phyloP scores from a whole-genome alignment of 1,140 invertebrate genomes.

The Drosophila micromelanica region DNA sequence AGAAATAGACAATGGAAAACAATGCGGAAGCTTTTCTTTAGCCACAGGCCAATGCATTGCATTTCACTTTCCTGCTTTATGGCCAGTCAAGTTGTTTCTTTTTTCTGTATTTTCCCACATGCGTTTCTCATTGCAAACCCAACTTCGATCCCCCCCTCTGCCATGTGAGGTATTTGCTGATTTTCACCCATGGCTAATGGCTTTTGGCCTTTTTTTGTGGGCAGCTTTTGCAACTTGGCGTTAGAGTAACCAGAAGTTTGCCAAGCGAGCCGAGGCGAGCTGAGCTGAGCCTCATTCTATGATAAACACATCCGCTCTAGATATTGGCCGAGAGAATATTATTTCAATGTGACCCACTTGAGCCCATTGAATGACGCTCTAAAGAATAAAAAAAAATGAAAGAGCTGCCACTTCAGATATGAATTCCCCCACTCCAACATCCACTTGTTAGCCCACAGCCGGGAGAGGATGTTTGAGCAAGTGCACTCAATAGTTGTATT shows the following conservation, averaged over 20 bases:
- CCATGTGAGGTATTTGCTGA: conserved; percentile 24
- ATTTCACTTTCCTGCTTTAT: conserved; percentile 52
- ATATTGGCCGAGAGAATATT: conserved; percentile 59
- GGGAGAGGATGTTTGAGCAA: conserved; percentile 9
- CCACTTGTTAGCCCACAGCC: conserved; percentile 27
- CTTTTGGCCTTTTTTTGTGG: conserved; percentile 12
- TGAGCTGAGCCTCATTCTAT: conserved; percentile 34
- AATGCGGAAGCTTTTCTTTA: conserved; percentile 53
- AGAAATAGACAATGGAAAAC: conserved; percentile 40
- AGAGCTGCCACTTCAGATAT: conserved; percentile 36
- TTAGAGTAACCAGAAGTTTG: conserved; percentile 20
- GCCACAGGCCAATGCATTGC: conserved; percentile 25
- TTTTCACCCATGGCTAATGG: conserved; percentile 26
- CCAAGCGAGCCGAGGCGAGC: conserved; percentile 14
- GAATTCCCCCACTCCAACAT: conserved; percentile 12
- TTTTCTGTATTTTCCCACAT: conserved; percentile 30
- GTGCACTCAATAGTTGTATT: conserved; percentile 18
- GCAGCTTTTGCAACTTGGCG: not conserved
- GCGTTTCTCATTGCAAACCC: conserved; percentile 23
- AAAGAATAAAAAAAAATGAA: conserved; percentile 2
- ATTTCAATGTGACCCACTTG: conserved; percentile 72
- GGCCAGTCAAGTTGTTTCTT: conserved; percentile 31
- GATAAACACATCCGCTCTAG: conserved; percentile 69
- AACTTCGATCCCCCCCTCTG: not conserved
- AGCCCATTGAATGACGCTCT: conserved; percentile 1